phyloP scores from a whole-genome alignment of 2,888 invertebrate species.

The Neoscelio sp. region DNA sequence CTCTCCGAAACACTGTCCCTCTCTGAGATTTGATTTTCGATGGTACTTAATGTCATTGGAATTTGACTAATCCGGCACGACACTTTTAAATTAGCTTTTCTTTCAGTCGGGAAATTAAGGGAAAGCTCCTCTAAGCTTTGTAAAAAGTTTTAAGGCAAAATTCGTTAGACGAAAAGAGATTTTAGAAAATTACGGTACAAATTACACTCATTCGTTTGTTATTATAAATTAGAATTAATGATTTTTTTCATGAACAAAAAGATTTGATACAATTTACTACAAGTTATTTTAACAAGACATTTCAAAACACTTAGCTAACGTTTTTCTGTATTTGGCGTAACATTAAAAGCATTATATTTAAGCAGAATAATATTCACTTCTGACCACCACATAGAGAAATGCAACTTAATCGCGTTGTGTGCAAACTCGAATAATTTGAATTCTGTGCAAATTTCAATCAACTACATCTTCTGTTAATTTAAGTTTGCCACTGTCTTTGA shows the following conservation, averaged over 20 bases:
- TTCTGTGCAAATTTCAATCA: conserved; percentile 36
- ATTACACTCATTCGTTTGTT: too few relatives aligned
- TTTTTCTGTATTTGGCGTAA: too few relatives aligned
- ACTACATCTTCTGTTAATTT: conserved; percentile 44
- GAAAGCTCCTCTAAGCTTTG: conserved; percentile 24
- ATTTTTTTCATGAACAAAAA: too few relatives aligned
- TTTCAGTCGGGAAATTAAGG: conserved; percentile 41
- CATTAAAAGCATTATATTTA: too few relatives aligned
- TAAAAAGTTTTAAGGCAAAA: background rate
- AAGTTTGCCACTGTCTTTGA: conserved; percentile 20
- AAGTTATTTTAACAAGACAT: too few relatives aligned
- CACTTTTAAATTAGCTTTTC: conserved; percentile 65
- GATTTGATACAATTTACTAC: too few relatives aligned
- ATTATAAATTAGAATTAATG: too few relatives aligned
- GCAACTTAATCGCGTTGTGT: conserved; percentile 3
- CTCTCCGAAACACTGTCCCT: conserved; percentile 59
- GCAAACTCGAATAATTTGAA: conserved; percentile 14
- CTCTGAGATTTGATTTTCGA: conserved; percentile 58
- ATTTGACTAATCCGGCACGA: conserved; percentile 67
- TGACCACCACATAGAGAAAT: conserved; percentile 15
- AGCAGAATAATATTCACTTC: conserved; percentile 15
- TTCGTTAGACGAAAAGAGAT: background rate
- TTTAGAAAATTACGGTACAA: too few relatives aligned
- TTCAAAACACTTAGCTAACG: too few relatives aligned
- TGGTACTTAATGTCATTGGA: conserved; percentile 61